phyloP scores from a whole-genome alignment of 2,888 invertebrate species.

The Petrolisthes cinctipes region DNA sequence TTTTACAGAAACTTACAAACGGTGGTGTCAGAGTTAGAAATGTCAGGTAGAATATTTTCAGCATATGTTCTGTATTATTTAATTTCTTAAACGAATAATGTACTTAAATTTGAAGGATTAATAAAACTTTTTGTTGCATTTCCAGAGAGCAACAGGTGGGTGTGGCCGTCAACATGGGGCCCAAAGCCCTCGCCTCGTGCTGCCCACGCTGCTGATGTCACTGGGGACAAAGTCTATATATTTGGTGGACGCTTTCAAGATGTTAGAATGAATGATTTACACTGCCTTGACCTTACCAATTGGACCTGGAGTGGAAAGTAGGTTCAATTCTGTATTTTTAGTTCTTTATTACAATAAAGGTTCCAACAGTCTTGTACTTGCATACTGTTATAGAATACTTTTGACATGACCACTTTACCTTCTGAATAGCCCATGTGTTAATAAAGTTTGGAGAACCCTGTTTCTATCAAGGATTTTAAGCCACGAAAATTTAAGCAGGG shows the following conservation, averaged over 20 bases:
- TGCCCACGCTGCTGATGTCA: slow-evolving; percentile 57
- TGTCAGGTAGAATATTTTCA: no score
- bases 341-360: neutral
- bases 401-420: neutral
- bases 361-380: neutral
- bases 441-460: no score
- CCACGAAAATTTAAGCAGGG: no score
- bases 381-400: neutral
- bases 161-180: slow-evolving; percentile 54
- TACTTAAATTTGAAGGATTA: no score
- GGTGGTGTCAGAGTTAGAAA: no score
- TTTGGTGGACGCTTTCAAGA: slow-evolving; percentile 60
- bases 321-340: slow-evolving; percentile 11
- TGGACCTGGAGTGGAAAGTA: slow-evolving; percentile 53
- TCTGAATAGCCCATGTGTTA: neutral
- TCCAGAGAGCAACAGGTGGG: slow-evolving; percentile 52
- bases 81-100: no score
- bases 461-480: no score
- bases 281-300: slow-evolving; percentile 45
- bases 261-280: slow-evolving; percentile 56
- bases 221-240: slow-evolving; percentile 52
- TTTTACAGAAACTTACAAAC: no score
- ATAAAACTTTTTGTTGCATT: neutral
- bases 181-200: slow-evolving; percentile 55
- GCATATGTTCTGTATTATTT: no score